Conservation (phyloP, 2,113 vertebrate genomes). For the Phyllostomus discolor region DNA sequence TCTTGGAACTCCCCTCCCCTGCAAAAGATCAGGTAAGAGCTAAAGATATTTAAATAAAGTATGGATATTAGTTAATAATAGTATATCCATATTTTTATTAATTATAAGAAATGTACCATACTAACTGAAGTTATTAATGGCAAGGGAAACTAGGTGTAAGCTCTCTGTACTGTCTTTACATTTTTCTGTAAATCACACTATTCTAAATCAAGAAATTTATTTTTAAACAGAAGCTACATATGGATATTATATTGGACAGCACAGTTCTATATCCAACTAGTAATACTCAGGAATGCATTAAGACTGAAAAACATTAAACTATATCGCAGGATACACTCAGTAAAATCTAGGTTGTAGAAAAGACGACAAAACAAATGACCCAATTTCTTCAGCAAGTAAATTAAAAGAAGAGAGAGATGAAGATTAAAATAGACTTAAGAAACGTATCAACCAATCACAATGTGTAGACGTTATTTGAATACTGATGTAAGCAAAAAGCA, state of each 20-base stretch:
- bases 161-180: not conserved
- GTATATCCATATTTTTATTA: not conserved
- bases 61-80: not conserved
- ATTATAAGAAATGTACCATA: not conserved
- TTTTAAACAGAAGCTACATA: not conserved
- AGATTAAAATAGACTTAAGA: slow-evolving; percentile 3
- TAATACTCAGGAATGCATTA: not conserved
- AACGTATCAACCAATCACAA: not conserved
- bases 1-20: not conserved
- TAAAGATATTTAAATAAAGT: not conserved
- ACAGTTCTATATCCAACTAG: not conserved
- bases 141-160: not conserved
- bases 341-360: not conserved
- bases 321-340: not conserved
- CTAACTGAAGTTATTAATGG: not conserved
- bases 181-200: slow-evolving; percentile 21
- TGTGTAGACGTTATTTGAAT: not conserved
- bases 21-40: not conserved
- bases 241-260: not conserved
- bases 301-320: not conserved
- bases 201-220: not conserved
- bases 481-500: not conserved
- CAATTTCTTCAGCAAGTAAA: slow-evolving; percentile 20
- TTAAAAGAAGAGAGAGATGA: not conserved
- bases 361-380: not conserved